Conservation (phyloP, 2,113 vertebrate genomes). For the Capricornis sumatraensis region DNA sequence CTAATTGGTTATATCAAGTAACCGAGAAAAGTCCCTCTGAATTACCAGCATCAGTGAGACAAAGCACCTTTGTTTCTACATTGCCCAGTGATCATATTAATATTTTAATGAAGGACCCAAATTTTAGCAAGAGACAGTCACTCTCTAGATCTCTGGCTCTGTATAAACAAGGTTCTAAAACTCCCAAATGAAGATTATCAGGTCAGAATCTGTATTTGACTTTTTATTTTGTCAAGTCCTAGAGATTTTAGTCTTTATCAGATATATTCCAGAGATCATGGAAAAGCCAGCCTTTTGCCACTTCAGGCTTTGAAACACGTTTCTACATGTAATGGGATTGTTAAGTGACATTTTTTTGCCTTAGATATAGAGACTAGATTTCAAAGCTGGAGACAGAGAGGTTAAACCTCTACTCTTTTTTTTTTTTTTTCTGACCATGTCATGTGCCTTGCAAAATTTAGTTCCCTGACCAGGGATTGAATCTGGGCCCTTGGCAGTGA, state of each 20-base stretch:
- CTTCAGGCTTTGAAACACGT: not conserved
- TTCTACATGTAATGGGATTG: not conserved
- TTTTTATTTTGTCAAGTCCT: not conserved
- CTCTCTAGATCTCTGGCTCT: not conserved
- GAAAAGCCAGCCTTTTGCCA: not conserved
- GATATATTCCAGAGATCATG: not conserved
- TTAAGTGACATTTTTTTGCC: not conserved
- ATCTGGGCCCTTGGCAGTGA: not conserved
- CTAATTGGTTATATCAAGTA: not conserved
- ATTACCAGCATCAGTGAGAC: not conserved
- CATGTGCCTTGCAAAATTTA: not conserved
- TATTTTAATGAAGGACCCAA: not conserved
- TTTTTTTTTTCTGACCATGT: not conserved
- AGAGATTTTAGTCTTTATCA: slow-evolving; percentile 9
- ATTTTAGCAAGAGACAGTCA: not conserved
- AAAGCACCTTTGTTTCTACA: not conserved
- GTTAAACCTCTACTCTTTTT: not conserved
- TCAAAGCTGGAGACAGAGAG: not conserved
- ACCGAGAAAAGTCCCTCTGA: not conserved
- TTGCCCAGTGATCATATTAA: not conserved
- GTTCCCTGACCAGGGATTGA: not conserved
- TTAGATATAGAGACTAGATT: not conserved
- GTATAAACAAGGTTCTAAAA: not conserved
- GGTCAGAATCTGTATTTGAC: not conserved
- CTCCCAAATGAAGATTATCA: not conserved